Evolutionary conservation across 2,113 vertebrate genomes (phyloP), one percentile per base, ranked within the genome.

Genomic region (Gila orcuttii): DNA sequence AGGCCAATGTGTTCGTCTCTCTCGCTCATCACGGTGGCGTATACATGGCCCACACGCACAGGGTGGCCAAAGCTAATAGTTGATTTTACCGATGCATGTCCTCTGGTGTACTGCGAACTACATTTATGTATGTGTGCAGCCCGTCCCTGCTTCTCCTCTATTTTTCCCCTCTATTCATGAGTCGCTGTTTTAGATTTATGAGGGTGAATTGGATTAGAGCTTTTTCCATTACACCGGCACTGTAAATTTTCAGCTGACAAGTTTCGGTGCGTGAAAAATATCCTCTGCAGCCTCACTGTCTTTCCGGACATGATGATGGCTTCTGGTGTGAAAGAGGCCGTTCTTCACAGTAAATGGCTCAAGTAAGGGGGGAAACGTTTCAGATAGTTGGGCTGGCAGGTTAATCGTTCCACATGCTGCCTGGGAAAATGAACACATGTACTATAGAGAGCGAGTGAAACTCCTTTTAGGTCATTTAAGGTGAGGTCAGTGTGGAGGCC

Each of bases 231-330:
- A 90, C 86, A 86, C 78, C n/a, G 7, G 19, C 69, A 89, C 79
- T 89, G 86, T 93, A 90, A 91, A 92, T 93, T 88, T 90, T 83
- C 85, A 60, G 80, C 83, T 86, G 90, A 91, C 88, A 87, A 87
- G 69, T 85, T 89, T 85, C 69, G 79, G 57, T 42, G 88, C 78
- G 73, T 91, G 86, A 88, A 88, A 87, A 88, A 92, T 90, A 79
- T 90, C 86, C 88, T 86, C 79, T 86, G 87, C 77, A 47, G 76
- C 57, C 85, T 74, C 74, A 79, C 85, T 81, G 78, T 77, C 87
- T 88, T 84, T 89, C 78, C 52, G 79, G 83, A 88, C 86, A 59
- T 55, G 31, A 74, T 66, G 25, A 71, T n/a, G 83, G 87, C 50
- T 69, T 83, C 78, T 36, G 42, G 4, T 83, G 83, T 83, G 69